Evolutionary conservation across 2,888 invertebrate species (phyloP), one percentile per base, ranked within the genome.

Genomic region (Epirrita christyi): DNA sequence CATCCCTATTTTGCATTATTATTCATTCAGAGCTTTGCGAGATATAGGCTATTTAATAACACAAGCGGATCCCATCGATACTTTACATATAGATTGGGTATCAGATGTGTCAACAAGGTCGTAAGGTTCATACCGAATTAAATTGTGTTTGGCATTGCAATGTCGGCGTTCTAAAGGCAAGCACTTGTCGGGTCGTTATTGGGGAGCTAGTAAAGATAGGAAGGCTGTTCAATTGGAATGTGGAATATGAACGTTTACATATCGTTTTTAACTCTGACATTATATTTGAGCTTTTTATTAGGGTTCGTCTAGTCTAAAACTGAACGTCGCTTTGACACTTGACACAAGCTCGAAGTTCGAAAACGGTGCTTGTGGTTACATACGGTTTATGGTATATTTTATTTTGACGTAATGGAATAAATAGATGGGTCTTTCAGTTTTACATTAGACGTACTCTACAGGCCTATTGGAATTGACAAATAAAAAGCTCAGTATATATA

Each of bases 21-120:
- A 84, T 84, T 83, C 78, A 83, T 86, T 85, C 81, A 83, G 68
- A 70, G 70, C 81, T 82, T 77, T 81, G 15, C 44, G 67, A 83
- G 81, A 81, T 85, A 83, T 79, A 76, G 79, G 78, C 80, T 82
- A 78, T 83, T 83, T 84, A 84, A 85, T 86, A 84, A 83, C 78
- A 85, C 74, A 79, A 66, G 76, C 76, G 75, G 74, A 80, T 76
- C 70, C 55, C 45, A 37, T 28, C 44, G 60, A 64, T 70, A 61
- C 51, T 64, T 69, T 69, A 62, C 63, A 66, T 68, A 70, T 57
- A 68, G 63, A 71, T 70, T 66, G 61, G 64, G 48, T 59, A 66
- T 66, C 58, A 34, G 52, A 47, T 44, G 40, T 57, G 44, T 58
- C 43, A 54, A 59, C 61, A 54, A 64, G 55, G 61, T 62, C 55